Percentiles rank a stretch among this genome's conserved stretches.
phyloP scores from a whole-genome alignment of 2,888 invertebrate species.

The Sminthurinus aureus region DNA sequence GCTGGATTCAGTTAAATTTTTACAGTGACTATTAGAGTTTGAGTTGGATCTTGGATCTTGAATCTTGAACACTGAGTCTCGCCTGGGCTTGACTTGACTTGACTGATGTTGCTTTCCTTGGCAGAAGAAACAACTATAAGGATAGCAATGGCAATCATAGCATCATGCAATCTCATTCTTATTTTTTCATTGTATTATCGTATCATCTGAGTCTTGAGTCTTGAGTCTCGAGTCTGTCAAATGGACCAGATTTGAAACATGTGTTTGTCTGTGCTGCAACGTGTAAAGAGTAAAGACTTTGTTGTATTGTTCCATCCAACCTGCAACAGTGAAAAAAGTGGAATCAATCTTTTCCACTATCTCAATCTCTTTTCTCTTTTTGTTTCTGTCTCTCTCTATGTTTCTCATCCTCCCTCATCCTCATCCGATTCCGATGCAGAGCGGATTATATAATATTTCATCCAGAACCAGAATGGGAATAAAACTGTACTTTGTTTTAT shows the following conservation, averaged over 20 bases:
- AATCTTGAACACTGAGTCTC: no score
- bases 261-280: neutral
- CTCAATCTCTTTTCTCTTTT: neutral
- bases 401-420: neutral
- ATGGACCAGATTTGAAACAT: slow-evolving; percentile 31
- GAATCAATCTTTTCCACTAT: slow-evolving; percentile 25
- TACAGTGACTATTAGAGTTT: no score
- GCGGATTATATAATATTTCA: neutral
- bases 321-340: no score
- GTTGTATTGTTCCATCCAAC: neutral
- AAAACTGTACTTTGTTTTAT: neutral
- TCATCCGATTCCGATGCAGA: no score
- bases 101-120: no score
- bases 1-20: no score
- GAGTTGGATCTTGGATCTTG: no score
- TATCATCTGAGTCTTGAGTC: neutral
- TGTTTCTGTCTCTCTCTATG: neutral
- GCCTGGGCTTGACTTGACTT: no score
- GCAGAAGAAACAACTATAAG: no score
- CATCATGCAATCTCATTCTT: slow-evolving; percentile 38
- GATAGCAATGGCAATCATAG: no score
- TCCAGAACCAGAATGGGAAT: neutral
- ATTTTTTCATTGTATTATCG: slow-evolving; percentile 4
- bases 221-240: slow-evolving; percentile 27
- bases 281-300: neutral